Conservation (phyloP, 1,140 invertebrate genomes). For the Brachionus plicatilis region DNA sequence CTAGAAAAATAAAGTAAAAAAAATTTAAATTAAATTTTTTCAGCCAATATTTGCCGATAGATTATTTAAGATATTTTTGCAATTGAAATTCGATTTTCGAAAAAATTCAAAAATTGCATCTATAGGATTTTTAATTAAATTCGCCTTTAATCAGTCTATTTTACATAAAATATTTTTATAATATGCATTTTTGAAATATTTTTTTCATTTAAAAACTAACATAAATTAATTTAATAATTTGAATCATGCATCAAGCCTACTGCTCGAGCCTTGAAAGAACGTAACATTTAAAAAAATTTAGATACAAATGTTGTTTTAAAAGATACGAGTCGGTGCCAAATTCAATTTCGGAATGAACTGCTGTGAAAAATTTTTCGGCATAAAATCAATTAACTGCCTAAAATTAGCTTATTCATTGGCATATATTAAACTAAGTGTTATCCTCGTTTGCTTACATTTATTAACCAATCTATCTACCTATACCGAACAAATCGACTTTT, state of each 20-base stretch:
- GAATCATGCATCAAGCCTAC: background rate
- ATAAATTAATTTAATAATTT: slow-evolving; percentile 6
- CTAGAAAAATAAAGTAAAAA: background rate
- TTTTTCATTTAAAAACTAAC: background rate
- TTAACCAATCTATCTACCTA: background rate
- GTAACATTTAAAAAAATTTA: slow-evolving; percentile 12
- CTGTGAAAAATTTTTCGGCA: background rate
- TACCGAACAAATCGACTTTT: background rate
- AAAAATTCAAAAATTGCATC: background rate
- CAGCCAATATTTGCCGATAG: background rate
- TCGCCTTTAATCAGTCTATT: background rate
- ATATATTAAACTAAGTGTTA: slow-evolving; percentile 14
- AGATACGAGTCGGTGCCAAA: background rate
- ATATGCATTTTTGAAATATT: background rate
- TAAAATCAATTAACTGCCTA: slow-evolving; percentile 18
- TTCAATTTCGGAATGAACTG: background rate
- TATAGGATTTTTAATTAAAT: slow-evolving; percentile 13
- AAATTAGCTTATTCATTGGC: background rate
- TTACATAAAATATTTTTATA: slow-evolving; percentile 3
- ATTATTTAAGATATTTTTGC: slow-evolving; percentile 23
- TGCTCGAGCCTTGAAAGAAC: background rate
- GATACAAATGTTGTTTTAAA: background rate
- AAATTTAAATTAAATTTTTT: background rate
- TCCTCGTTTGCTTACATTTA: background rate
- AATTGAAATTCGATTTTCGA: background rate